Base-by-base conservation (phyloP, 2,888 invertebrate genomes). In the Metallyticus violacea region DNA sequence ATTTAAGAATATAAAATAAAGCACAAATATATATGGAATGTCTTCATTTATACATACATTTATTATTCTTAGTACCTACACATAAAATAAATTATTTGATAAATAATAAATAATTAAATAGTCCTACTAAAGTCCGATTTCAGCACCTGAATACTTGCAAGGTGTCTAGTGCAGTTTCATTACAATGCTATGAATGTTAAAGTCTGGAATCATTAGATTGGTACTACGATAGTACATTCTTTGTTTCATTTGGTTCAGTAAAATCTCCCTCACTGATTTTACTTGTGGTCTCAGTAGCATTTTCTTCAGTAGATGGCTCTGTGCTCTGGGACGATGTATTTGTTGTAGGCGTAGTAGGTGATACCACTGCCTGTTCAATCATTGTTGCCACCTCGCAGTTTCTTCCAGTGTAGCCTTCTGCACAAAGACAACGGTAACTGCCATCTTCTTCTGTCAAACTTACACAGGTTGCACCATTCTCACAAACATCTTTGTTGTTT, bases 401-500 rank as follows among this genome's bases (percentile, higher is more conserved):
- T 87, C 94, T 94, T n/a, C 97, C 97, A 87, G 94, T 94, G 90
- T 94, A 95, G 77, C 96, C 97, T 40, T 95, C 93, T 0, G 95
- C 94, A 90, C 97, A 97, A 86, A 95, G 92, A 90, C 97, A 97
- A 87, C 95, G 94, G 92, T 94, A 97, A 90, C 93, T 92, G 1
- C 97, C 97, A 85, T 97, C 97, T 85, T 95, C 95, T 87, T 95
- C 94, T 76, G 95, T 95, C 87, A 96, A 90, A 81, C 97, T 97
- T 86, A 96, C 93, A 91, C 98, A 98, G 90, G 95, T 96, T 0
- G 96, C 97, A 4, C 95, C 96, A 91, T 98, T 97, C 91, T 94
- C 94, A 90, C 98, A 98, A 0, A 95, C 94, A 85, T 93, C 93
- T 0, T 94, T 93, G 90, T 97, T 95, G 88, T 95, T 95, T 87